Conservation (phyloP, 2,888 invertebrate species). For the Oxycera nigricornis region DNA sequence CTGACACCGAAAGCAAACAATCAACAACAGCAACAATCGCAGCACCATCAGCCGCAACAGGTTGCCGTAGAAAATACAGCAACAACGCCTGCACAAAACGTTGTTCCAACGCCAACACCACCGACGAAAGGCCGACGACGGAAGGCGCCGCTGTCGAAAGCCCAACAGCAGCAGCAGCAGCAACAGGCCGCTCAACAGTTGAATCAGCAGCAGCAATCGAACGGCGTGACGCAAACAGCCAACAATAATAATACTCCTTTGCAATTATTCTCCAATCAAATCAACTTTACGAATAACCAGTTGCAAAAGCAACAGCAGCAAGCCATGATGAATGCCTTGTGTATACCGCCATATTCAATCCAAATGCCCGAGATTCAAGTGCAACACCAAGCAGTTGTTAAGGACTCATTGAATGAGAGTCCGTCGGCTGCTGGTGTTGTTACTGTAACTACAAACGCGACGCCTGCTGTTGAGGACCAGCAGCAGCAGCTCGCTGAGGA, state of each 20-base stretch:
- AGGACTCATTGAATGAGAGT: constrained; percentile 10
- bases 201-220: constrained; percentile 61
- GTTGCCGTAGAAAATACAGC: constrained; percentile 53
- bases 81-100: constrained; percentile 55
- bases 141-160: constrained; percentile 41
- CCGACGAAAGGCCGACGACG: constrained; percentile 38
- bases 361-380: constrained; percentile 54
- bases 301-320: constrained; percentile 51
- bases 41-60: too few relatives aligned
- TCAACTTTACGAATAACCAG: constrained; percentile 47
- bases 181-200: constrained; percentile 52
- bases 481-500: constrained; percentile 50
- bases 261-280: constrained; percentile 20
- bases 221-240: constrained; percentile 64
- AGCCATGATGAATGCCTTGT: constrained; percentile 20
- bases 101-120: neutral
- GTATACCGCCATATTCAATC: constrained; percentile 23
- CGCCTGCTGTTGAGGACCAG: constrained; percentile 49
- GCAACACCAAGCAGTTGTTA: constrained; percentile 50
- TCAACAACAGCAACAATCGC: constrained; percentile 55
- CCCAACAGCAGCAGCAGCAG: constrained; percentile 40
- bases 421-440: neutral
- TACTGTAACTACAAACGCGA: constrained; percentile 37
- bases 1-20: constrained; percentile 58
- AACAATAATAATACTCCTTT: constrained; percentile 19